Conservation (phyloP, 2,888 invertebrate genomes). For the Microplitis deprimator region DNA sequence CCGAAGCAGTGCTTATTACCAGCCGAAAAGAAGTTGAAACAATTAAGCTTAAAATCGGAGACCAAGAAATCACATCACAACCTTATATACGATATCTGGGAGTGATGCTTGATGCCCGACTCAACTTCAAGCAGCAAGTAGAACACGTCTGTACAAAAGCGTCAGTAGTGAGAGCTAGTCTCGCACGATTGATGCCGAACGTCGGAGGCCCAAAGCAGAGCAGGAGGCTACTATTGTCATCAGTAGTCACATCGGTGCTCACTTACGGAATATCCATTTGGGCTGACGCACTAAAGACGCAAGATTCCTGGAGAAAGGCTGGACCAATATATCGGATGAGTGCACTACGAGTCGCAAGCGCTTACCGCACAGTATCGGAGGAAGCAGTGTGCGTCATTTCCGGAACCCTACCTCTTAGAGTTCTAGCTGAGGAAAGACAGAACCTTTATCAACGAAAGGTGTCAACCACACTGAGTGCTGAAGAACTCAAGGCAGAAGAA, state of each 20-base stretch:
- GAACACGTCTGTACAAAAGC: conserved; percentile 39
- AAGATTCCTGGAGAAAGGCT: conserved; percentile 17
- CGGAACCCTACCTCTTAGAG: neutral
- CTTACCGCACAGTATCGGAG: no score
- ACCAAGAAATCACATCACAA: conserved; percentile 41
- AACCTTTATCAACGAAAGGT: neutral
- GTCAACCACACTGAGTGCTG: neutral
- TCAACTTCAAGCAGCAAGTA: conserved; percentile 43
- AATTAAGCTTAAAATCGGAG: conserved; percentile 30
- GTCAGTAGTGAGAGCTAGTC: conserved; percentile 27
- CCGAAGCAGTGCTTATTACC: conserved; percentile 48
- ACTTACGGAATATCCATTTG: conserved; percentile 47
- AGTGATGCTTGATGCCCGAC: conserved; percentile 46
- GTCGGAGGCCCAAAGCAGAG: conserved; percentile 47
- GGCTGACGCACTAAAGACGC: conserved; percentile 34
- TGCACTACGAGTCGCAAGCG: conserved; percentile 37
- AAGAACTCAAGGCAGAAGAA: neutral
- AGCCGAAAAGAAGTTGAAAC: conserved; percentile 43
- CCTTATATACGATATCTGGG: conserved; percentile 51
- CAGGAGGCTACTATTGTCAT: conserved; percentile 42
- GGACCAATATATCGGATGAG: conserved; percentile 35
- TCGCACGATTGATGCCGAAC: conserved; percentile 50
- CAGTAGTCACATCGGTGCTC: conserved; percentile 47
- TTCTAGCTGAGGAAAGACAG: conserved; percentile 1
- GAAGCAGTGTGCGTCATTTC: conserved; percentile 9